Base-by-base conservation (phyloP, 2,113 vertebrate species). In the Syngnathus typhle region DNA sequence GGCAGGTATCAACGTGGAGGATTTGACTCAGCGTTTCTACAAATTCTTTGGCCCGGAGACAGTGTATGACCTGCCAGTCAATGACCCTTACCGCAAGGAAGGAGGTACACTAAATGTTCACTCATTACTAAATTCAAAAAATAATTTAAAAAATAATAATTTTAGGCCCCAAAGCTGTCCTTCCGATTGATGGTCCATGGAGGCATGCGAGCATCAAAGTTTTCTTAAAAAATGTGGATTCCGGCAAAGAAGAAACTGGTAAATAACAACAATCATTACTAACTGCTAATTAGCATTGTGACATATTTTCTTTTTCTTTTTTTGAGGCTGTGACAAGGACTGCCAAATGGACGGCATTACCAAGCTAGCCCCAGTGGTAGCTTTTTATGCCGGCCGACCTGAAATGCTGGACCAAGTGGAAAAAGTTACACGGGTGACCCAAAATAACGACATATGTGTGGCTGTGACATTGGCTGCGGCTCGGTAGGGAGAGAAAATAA, bases 331-430 rank as follows among this genome's bases (percentile, higher is more conserved):
- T 54, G 84, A 84, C 0, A 55, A 65, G 64, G 86, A 90, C 66
- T 85, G 84, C 58, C 85, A 87, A 73, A 90, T 91, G 60, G 89
- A 90, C 12, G 81, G 87, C 0, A 58, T 89, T 58, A 82, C 88
- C 2, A 90, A 89, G 47, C 66, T 90, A 5, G 84, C 88, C 18
- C 87, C 89, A 0, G 73, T 85, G 11, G 86, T 91, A 64, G 86
- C 88, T 58, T 71, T 87, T 73, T 89, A 60, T 2, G 87, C 88
- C 1, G 83, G 89, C 12, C 80, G 23, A 12, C 72, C 83, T 1
- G 82, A 91, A 64, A 85, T 89, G 87, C 68, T 90, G 71, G 81
- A 88, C 56, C 85, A 84, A 38, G 88, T 88, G 73, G 88, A 89
- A 69, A 56, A 61, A 21, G 84, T 76, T 2, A 7, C 80, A 0